Evolutionary conservation across 2,797 vertebrate genomes (phyloP).

Genomic region (Spheniscus humboldti): DNA sequence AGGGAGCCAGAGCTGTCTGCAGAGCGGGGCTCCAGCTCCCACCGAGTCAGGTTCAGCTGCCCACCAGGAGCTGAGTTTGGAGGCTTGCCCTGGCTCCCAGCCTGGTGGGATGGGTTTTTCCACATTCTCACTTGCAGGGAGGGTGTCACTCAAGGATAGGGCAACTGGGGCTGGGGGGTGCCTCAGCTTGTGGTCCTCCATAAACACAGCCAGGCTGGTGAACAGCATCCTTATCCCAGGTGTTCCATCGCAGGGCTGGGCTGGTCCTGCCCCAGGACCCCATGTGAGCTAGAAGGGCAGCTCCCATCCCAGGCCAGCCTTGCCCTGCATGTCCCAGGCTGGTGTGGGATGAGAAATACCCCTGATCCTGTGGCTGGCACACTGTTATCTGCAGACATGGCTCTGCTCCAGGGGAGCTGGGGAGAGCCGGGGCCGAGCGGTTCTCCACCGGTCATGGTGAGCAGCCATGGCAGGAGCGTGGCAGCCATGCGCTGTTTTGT

Average conservation of each 20-base stretch:
- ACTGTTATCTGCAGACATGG: fast-evolving
- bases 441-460: neutral
- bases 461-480: fast-evolving
- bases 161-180: no score
- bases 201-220: neutral
- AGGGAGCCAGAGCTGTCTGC: neutral
- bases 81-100: neutral
- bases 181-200: neutral
- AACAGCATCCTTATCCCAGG: neutral
- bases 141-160: neutral
- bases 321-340: neutral
- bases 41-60: neutral
- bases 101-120: neutral
- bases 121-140: fast-evolving
- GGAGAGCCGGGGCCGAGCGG: fast-evolving
- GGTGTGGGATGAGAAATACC: neutral
- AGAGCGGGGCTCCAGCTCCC: neutral
- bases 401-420: neutral
- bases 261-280: neutral
- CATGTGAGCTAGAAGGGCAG: fast-evolving
- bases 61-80: neutral
- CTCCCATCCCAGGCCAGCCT: neutral
- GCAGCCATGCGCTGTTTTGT: neutral
- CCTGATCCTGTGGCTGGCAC: neutral
- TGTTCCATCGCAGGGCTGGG: neutral